These are phyloP conservation scores for Heterotis niloticus DNA, from an alignment of 2,113 vertebrate species.

Conservation along the genomic window DNA sequence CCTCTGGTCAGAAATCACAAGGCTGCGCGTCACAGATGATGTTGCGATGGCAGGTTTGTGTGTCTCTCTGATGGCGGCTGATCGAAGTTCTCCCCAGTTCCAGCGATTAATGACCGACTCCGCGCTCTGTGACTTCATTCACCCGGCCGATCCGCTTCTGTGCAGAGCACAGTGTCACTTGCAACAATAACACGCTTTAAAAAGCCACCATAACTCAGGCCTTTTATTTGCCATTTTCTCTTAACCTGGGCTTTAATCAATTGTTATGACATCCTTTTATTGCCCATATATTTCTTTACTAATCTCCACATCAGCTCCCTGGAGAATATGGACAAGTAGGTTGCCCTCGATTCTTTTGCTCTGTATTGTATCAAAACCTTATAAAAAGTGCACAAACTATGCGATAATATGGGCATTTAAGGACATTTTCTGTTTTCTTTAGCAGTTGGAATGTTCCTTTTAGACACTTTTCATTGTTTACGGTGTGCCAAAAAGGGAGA, in stretches of 20 bases:
- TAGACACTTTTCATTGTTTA: too few relatives aligned
- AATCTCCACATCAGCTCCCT: constrained; percentile 17
- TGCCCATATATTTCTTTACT: constrained; percentile 20
- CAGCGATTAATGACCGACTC: constrained; percentile 17
- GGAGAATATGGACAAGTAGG: not conserved
- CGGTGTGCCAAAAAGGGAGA: too few relatives aligned
- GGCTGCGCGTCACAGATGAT: not conserved
- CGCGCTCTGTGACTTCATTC: not conserved
- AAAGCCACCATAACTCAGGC: constrained; percentile 19
- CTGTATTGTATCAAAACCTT: too few relatives aligned
- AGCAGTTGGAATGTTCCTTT: too few relatives aligned
- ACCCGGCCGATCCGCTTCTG: not conserved
- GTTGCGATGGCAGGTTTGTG: constrained; percentile 1
- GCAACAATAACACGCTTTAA: constrained; percentile 21
- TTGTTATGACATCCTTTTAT: constrained; percentile 24
- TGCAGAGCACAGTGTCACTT: not conserved
- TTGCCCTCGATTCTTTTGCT: too few relatives aligned
- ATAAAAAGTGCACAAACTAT: too few relatives aligned
- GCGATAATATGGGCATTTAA: too few relatives aligned
- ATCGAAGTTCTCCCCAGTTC: not conserved
- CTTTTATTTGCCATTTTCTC: constrained; percentile 21
- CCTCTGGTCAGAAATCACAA: constrained; percentile 16
- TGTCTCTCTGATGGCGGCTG: not conserved
- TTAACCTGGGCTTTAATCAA: constrained; percentile 29
- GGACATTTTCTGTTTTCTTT: too few relatives aligned